phyloP scores from a whole-genome alignment of 2,888 invertebrate genomes.

The Rhopalosiphum nymphaeae region DNA sequence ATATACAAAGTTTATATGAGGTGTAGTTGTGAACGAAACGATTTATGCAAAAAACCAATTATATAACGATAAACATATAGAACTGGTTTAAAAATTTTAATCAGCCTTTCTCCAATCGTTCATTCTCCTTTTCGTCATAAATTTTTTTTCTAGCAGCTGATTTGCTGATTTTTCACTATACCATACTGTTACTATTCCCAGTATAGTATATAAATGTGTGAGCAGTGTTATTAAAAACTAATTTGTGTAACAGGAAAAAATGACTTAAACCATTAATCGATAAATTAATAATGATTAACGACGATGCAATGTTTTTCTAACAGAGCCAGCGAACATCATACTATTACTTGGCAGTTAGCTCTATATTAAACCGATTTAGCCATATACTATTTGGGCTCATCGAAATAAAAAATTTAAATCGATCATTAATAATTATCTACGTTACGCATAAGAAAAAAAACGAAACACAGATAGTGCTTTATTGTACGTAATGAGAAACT shows the following conservation, averaged over 20 bases:
- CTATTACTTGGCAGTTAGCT: not conserved
- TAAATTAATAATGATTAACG: not conserved
- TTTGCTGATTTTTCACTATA: not conserved
- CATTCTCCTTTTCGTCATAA: constrained; percentile 36
- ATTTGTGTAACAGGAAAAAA: not conserved
- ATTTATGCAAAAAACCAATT: constrained; percentile 51
- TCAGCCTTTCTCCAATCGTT: constrained; percentile 52
- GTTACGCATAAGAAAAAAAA: not conserved
- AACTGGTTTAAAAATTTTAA: constrained; percentile 54
- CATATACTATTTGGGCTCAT: not conserved
- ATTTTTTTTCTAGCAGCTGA: not conserved
- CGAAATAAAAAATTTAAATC: not conserved
- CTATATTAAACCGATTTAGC: not conserved
- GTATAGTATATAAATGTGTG: too few species aligned
- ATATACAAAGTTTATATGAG: not conserved
- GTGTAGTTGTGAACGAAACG: not conserved
- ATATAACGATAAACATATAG: constrained; percentile 48
- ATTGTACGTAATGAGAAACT: not conserved
- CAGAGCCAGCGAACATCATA: not conserved
- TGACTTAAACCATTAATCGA: not conserved
- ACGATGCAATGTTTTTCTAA: not conserved
- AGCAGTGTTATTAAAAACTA: not conserved
- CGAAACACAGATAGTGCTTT: not conserved
- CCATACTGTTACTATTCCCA: not conserved
- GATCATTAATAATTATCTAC: not conserved